Evolutionary conservation across 2,797 vertebrate species (phyloP).

Genomic region (Coccyzus lansbergi): DNA sequence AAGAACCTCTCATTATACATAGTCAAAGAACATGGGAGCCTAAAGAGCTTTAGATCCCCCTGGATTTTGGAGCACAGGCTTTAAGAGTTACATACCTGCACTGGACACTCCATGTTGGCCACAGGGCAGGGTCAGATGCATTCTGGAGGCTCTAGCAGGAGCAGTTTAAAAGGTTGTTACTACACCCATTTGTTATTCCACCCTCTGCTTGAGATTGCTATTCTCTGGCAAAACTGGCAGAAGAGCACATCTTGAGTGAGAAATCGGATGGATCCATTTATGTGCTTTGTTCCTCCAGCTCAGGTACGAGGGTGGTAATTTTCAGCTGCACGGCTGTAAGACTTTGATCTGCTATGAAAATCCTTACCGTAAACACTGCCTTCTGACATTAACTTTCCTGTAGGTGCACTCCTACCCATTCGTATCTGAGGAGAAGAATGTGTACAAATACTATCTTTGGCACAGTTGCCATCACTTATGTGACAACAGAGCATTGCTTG

Average conservation of each 20-base stretch:
- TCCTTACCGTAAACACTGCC: neutral
- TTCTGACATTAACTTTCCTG: neutral
- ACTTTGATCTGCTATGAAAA: neutral
- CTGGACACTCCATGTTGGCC: rapidly evolving
- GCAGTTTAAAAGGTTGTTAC: neutral
- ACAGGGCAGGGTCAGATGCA: neutral
- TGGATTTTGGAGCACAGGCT: neutral
- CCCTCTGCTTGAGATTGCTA: constrained; percentile 9
- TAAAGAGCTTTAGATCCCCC: neutral
- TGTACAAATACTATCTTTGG: neutral
- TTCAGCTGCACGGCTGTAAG: neutral
- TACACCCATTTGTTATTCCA: neutral
- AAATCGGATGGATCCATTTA: rapidly evolving
- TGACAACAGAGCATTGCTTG: neutral
- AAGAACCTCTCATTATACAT: neutral
- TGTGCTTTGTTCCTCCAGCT: neutral
- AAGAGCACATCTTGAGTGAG: neutral
- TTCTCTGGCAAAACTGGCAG: neutral
- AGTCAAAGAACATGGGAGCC: neutral
- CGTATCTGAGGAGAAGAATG: neutral
- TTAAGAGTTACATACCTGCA: neutral
- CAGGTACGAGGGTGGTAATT: rapidly evolving
- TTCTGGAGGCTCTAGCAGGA: neutral
- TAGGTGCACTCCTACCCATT: neutral
- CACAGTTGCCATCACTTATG: neutral